Percentiles rank a stretch among this genome's conserved stretches.
Evolutionary conservation across 2,113 vertebrate species (phyloP).

Genomic region (Mohoua ochrocephala): DNA sequence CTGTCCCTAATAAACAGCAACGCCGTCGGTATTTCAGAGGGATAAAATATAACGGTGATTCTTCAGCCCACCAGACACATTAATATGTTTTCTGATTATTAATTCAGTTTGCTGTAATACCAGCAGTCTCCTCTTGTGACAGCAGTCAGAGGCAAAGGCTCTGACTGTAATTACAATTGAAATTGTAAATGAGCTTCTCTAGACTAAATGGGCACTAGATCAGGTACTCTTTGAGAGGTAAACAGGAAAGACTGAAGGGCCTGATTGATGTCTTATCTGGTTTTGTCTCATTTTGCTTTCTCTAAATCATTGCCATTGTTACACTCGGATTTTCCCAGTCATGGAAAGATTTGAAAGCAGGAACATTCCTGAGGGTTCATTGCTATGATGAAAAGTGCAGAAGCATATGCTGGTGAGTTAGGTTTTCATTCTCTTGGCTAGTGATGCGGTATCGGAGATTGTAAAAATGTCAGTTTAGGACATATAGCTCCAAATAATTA

Average conservation of each 20-base stretch:
- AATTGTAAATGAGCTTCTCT: background rate
- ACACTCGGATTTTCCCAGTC: background rate
- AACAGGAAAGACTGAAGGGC: background rate
- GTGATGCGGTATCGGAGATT: background rate
- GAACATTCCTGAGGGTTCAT: background rate
- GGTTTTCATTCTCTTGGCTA: slow-evolving; percentile 16
- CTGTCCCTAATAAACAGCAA: background rate
- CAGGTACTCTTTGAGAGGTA: background rate
- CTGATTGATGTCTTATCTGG: background rate
- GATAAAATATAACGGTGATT: background rate
- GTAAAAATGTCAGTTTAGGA: background rate
- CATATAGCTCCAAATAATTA: background rate
- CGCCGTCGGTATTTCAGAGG: background rate
- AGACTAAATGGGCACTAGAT: background rate
- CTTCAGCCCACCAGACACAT: background rate
- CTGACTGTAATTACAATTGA: background rate
- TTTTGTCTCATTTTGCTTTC: background rate
- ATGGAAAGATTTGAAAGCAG: background rate
- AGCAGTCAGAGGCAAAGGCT: background rate
- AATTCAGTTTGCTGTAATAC: background rate
- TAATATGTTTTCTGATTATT: background rate
- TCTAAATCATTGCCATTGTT: background rate
- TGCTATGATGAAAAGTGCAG: background rate
- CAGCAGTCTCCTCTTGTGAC: background rate
- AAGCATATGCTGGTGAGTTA: background rate